Evolutionary conservation across 2,797 vertebrate genomes (phyloP), one percentile per base, ranked within the genome.

Genomic region (Spinus olivaceus): DNA sequence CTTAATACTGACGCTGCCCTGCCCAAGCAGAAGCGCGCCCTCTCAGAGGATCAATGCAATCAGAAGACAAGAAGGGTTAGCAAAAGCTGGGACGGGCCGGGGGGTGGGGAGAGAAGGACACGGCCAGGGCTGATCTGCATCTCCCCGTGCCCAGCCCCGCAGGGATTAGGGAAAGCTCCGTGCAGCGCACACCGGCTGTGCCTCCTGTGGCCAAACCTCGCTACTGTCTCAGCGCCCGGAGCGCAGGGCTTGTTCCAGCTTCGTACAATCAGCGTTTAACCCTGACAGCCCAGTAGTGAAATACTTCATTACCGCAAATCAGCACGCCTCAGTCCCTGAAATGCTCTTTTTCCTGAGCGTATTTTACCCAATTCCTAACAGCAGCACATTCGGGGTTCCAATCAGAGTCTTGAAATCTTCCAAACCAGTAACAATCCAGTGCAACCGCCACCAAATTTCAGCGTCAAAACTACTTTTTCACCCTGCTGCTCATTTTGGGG

Each of bases 1-100:
- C 91, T 83, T 87, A 79, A 93, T 90, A 25, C 81, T 92, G 77
- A 71, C 76, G 81, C 88, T 80, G 71, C 88, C 47, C 78, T 87
- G 88, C 92, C 77, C 91, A 4, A 21, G 94, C 77, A 63, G 60
- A 16, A 50, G 53, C 22, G 12, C 66, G 33, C 53, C 23, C 54
- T 78, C 88, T 42, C 78, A 54, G 79, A 50, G 74, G 86, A 88
- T 66, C 95, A 41, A 5, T 47, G 91, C 83, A 7, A 27, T 33
- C 78, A 57, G 89, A 67, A 93, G 93, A 80, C 90, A 24, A 60
- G 91, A 20, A 56, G 64, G 72, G 92, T 81, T 73, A 77, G 86
- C 54, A 57, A 27, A 74, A 56, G 80, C 67, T 20, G 84, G 77
- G 82, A 11, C 4, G 18, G 78, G 39, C 71, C 17, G 15, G n/a